Conservation (phyloP, 2,888 invertebrate genomes). For the Diogma glabrata region DNA sequence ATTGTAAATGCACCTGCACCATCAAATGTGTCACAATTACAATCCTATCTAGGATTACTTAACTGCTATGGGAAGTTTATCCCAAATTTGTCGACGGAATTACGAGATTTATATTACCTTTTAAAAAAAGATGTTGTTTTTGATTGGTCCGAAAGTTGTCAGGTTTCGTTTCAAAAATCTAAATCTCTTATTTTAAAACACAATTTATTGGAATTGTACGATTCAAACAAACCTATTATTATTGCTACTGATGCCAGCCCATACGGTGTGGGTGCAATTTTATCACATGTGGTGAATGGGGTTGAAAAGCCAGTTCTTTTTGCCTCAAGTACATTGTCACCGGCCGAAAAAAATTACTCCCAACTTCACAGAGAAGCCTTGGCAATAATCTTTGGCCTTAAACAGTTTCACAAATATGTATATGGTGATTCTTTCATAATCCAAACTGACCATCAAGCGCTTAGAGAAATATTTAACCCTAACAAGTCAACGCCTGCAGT, state of each 20-base stretch:
- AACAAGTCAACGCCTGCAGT: background rate
- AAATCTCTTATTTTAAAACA: too few relatives aligned
- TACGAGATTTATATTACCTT: background rate
- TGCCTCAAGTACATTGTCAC: conserved; percentile 10
- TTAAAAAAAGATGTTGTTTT: background rate
- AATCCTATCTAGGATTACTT: too few relatives aligned
- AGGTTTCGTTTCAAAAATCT: background rate
- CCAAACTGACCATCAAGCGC: background rate
- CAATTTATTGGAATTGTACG: background rate
- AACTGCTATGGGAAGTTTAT: too few relatives aligned
- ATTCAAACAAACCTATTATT: background rate
- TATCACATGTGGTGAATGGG: background rate
- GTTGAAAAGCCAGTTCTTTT: background rate
- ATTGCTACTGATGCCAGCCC: background rate
- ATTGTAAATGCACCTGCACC: background rate
- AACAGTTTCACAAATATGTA: background rate
- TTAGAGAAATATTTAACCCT: background rate
- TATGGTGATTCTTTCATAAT: background rate
- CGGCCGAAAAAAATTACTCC: conserved; percentile 9
- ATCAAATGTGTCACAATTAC: too few relatives aligned
- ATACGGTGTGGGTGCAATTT: background rate
- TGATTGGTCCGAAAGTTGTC: background rate
- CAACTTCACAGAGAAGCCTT: background rate
- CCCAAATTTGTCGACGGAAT: too few relatives aligned
- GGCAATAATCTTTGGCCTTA: background rate